Base-by-base conservation (phyloP, 2,113 vertebrate species). In the Xyliphius kryptos region DNA sequence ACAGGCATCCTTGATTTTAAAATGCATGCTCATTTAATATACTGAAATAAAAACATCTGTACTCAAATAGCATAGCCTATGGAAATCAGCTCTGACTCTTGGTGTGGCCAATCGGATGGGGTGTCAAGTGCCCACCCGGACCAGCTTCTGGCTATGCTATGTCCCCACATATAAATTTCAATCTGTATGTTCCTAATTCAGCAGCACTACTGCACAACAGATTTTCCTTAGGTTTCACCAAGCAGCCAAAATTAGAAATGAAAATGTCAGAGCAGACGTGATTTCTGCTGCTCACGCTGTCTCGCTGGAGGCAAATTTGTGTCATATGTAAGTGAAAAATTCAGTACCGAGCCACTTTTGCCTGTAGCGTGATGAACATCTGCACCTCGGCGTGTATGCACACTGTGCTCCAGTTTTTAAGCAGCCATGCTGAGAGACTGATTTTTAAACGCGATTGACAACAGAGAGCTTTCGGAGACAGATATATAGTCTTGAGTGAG, bases 291-390 rank as follows among this genome's bases (percentile, higher is more conserved):
- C 55, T 56, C 36, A 20, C 7, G 16, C 38, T 20, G 56, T 57
- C 20, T 44, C 12, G 56, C 56, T 58, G 1, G 13, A 58, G 56
- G 56, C 40, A 58, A 26, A 44, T 58, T 15, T 22, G 36, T 56
- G 40, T 26, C 56, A 22, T 15, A 11, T 21, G 2, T 40, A 44
- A 58, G 40, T 37, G 26, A 37, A 37, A 37, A 36, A 40, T 38
- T 38, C 53, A 15, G 17, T 15, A 9, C 44, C 4, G 38, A 43
- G 20, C 13, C 9, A 44, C 40, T 57, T 57, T 44, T 43, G 40
- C 19, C 55, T 57, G 56, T 57, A 57, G 17, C 40, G 6, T 3
- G 7, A 56, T 41, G 6, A 43, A 41, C 17, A 43, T n/a, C 17
- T 56, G 2, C 7, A 56, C 16, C 17, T 41, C 5, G 12, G 11